Evolutionary conservation across 1,140 invertebrate species (phyloP), one percentile per base, ranked within the genome.

Genomic region (Melipona quadrifasciata): DNA sequence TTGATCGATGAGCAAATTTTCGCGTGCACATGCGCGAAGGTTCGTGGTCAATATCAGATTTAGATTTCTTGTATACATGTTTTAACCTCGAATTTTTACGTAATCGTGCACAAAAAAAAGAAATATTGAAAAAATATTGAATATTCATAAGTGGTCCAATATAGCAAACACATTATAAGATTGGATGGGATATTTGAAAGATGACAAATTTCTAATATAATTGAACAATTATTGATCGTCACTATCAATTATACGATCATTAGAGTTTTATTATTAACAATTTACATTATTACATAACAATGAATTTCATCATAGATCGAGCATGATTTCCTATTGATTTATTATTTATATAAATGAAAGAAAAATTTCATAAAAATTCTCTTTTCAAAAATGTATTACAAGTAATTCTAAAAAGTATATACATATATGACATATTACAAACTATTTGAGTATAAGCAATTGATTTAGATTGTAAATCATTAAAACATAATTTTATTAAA

Each of bases 21-120:
- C 8, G 10, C 53, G 67, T 53, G 73, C 61, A 77, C 53, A 82
- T 82, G 80, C 73, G 80, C 61, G 19, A 31, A 77, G 12, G 14
- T 77, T 77, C n/a, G 24, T 82, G 72, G 51, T 82, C 61, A 58
- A 82, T 82, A 76, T 67, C 51, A 27, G 61, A 53, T 76, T 68
- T 76, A 76, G 34, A n/a, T 31, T 67, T 82, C 61, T 68, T 14
- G 19, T 19, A 57, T 57, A 76, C 61, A 81, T 65, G 19, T 2
- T n/a, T 3, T 81, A 73, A 81, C 57, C 57, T 81, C 39, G 80
- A 74, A 74, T 55, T 64, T 53, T 73, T 21, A 74, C 10, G 47
- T 51, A 4, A 73, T 53, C 14, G 39, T 65, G 27, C 51, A 55
- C 16, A 27, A 55, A 47, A 47, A 47, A 10, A 47, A 39, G 0